Conservation (phyloP, 2,888 invertebrate species). For the Nemoura dubitans region DNA sequence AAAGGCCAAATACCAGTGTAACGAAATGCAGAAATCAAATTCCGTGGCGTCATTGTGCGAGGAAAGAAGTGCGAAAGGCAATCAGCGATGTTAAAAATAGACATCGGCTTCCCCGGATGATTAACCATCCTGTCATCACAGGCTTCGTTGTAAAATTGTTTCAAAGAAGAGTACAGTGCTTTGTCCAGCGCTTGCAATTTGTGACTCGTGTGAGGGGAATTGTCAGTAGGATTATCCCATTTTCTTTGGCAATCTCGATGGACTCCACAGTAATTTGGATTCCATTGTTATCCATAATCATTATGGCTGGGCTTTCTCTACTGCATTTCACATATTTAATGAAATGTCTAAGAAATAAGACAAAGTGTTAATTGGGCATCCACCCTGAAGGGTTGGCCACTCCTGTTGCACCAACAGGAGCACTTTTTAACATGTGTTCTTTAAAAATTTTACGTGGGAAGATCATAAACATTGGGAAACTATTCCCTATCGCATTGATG, state of each 20-base stretch:
- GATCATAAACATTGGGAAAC: conserved; percentile 56
- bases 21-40: conserved; percentile 44
- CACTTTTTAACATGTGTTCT: conserved; percentile 55
- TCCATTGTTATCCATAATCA: conserved; percentile 53
- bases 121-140: conserved; percentile 50
- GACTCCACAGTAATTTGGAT: conserved; percentile 52
- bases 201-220: conserved; percentile 53
- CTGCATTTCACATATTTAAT: conserved; percentile 45
- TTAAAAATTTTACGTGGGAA: conserved; percentile 57
- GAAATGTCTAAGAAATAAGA: conserved; percentile 29
- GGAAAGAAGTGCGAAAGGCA: conserved; percentile 48
- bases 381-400: conserved; percentile 57
- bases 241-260: conserved; percentile 49
- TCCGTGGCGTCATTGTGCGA: conserved; percentile 49
- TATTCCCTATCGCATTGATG: conserved; percentile 54
- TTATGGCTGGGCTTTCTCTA: conserved; percentile 49
- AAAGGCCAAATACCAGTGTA: conserved; percentile 41
- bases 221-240: conserved; percentile 51
- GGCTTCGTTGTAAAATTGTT: conserved; percentile 42
- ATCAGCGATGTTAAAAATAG: conserved; percentile 47
- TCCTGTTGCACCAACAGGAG: conserved; percentile 56
- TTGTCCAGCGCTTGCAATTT: conserved; percentile 48
- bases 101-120: conserved; percentile 53
- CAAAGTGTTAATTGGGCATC: conserved; percentile 53
- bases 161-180: conserved; percentile 34